These are phyloP conservation scores for Thalassarche chlororhynchos DNA, from an alignment of 2,113 vertebrate species.

Conservation along the genomic window DNA sequence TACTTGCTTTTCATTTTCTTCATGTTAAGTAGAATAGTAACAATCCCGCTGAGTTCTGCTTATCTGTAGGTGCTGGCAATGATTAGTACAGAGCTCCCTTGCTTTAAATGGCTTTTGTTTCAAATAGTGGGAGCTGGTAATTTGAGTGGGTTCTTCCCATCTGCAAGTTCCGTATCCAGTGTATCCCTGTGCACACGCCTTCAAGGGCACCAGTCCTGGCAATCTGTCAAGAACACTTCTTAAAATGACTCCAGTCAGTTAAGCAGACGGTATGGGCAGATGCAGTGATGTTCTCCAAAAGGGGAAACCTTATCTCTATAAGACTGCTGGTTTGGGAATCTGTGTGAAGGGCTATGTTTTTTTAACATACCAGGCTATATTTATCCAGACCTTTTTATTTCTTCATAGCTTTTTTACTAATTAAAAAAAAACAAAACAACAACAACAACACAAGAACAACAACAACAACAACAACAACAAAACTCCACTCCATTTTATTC, in stretches of 20 bases:
- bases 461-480: not conserved
- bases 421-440: not conserved
- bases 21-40: not conserved
- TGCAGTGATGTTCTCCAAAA: not conserved
- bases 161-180: not conserved
- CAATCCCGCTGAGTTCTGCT: not conserved
- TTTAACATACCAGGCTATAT: not conserved
- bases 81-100: not conserved
- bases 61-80: not conserved
- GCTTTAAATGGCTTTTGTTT: not conserved
- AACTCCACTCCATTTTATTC: not conserved
- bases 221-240: not conserved
- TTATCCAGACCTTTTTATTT: not conserved
- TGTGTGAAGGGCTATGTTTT: not conserved
- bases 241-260: not conserved
- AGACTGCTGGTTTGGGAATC: not conserved
- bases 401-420: not conserved
- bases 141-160: not conserved
- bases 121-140: not conserved
- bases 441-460: not conserved
- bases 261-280: not conserved
- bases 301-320: not conserved
- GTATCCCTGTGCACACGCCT: not conserved
- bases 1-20: not conserved
- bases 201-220: constrained; percentile 21